phyloP scores from a whole-genome alignment of 1,140 invertebrate species.

The Meloidogyne hapla region DNA sequence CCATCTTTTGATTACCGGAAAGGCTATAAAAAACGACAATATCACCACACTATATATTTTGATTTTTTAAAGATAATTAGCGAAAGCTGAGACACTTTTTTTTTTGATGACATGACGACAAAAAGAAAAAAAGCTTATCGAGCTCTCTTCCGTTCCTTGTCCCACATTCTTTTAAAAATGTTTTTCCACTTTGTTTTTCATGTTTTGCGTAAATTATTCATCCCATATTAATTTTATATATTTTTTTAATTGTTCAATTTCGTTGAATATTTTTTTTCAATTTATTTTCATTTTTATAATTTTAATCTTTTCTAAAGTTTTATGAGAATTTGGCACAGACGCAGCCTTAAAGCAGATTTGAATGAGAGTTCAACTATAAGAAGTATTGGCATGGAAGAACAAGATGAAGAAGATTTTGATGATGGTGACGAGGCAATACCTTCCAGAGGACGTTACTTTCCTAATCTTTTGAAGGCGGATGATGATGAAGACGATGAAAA shows the following conservation, averaged over 20 bases:
- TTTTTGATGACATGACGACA: constrained; percentile 5
- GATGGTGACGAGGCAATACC: neutral
- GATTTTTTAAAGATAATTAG: neutral
- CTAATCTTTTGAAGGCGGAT: neutral
- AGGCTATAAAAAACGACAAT: neutral
- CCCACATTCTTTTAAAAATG: neutral
- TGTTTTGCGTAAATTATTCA: constrained; percentile 6
- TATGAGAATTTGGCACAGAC: neutral
- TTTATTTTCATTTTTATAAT: neutral
- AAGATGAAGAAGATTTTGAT: neutral
- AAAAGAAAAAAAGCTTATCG: neutral
- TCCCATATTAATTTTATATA: neutral
- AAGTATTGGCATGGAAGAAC: neutral
- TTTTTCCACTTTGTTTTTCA: constrained; percentile 3
- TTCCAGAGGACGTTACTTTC: neutral
- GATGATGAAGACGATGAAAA: neutral
- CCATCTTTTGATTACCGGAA: constrained; percentile 1
- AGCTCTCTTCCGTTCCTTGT: neutral
- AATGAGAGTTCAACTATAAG: neutral
- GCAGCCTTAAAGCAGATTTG: neutral
- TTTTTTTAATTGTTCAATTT: neutral
- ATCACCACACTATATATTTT: neutral
- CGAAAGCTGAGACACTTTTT: neutral
- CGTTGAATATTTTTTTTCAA: neutral
- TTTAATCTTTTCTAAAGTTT: neutral